Conservation (phyloP, 1,140 invertebrate species). For the Hydropsyche tenuis region DNA sequence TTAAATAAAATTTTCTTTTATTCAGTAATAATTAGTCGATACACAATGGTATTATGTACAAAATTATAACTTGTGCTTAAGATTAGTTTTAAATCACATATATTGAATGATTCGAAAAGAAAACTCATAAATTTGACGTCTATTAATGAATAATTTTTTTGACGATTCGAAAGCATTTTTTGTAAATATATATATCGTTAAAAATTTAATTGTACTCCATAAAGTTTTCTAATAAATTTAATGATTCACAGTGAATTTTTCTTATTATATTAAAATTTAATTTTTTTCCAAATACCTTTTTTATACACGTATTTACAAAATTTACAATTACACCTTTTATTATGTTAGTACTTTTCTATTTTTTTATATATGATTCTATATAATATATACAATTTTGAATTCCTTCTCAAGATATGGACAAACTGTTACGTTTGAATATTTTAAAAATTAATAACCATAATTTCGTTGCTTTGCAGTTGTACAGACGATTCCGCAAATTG, state of each 20-base stretch:
- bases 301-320: neutral
- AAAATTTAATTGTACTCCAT: conserved; percentile 37
- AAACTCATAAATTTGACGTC: too few relatives aligned
- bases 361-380: too few relatives aligned
- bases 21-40: neutral
- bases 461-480: too few relatives aligned
- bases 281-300: neutral
- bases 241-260: conserved; percentile 28
- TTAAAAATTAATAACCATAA: too few relatives aligned
- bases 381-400: too few relatives aligned
- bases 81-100: neutral
- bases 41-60: conserved; percentile 5
- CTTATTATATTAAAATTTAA: neutral
- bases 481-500: too few relatives aligned
- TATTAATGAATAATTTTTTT: neutral
- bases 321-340: neutral
- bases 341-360: neutral
- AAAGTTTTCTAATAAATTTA: conserved; percentile 9
- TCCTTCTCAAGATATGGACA: too few relatives aligned
- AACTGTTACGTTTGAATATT: too few relatives aligned
- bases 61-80: neutral
- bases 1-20: conserved; percentile 13
- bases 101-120: neutral
- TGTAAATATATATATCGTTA: conserved; percentile 1
- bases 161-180: conserved; percentile 5